Evolutionary conservation across 1,140 invertebrate species (phyloP), one percentile per base, ranked within the genome.

Genomic region (Phymorhynchus buccinoides): DNA sequence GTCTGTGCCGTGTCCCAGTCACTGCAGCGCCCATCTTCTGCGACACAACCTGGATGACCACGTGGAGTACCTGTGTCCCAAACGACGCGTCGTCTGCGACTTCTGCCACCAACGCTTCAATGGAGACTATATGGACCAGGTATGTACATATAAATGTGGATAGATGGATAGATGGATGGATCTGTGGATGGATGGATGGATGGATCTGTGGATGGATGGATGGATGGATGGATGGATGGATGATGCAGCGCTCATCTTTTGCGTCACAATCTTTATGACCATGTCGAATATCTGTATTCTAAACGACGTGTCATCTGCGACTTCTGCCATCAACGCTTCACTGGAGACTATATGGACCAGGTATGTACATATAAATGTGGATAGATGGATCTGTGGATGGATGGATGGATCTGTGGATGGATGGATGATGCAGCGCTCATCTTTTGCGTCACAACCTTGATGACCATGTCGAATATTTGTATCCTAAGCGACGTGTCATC

Each of bases 11-110:
- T 99, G 97, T 92, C 96, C 96, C 12, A 97, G 97, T 90, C 96
- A 97, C 90, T 99, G 97, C 91, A 96, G 96, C 16, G 96, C 97
- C 16, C 96, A 97, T 94, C 97, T 98, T 84, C 96, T 97, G 0
- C 95, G 97, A 7, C 95, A 98, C 48, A 95, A 97, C 78, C 97
- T 98, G 96, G 97, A 98, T 89, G 97, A 98, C 90, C 97, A 98
- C 94, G 94, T 98, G 83, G 96, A 96, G 88, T 98, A 96, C 94
- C 97, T 97, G 30, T 98, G 97, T 93, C 95, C 96, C 3, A 96
- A 97, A 89, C 94, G 97, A 79, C 94, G 96, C 73, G 96, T 97
- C 12, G 95, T 96, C 85, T 98, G 97, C 93, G 96, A 97, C 88
- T 97, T 97, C 92, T 98, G 97, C 93, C 95, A 95, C 88, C 96